These are phyloP conservation scores for Drosophila neocordata DNA, from an alignment of 1,140 invertebrate genomes.

Conservation along the genomic window DNA sequence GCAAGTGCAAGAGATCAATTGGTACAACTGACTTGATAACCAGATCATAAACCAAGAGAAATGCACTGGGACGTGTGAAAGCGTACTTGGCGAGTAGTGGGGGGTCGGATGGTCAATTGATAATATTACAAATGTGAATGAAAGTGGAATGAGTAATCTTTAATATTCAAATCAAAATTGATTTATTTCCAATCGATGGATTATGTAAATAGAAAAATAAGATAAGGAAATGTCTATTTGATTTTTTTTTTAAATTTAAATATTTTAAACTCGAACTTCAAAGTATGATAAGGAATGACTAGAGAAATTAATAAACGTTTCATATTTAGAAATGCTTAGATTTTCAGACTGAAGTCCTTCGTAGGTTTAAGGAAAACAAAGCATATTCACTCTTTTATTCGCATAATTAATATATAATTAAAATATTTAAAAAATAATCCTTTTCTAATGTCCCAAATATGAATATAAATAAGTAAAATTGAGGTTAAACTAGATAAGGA, in stretches of 20 bases:
- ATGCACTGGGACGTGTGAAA: slow-evolving; percentile 34
- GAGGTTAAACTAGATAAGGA: too few relatives aligned
- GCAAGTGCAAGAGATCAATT: slow-evolving; percentile 66
- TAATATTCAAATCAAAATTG: slow-evolving; percentile 19
- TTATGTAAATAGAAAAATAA: slow-evolving; percentile 9
- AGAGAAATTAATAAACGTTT: too few relatives aligned
- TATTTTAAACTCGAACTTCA: background rate
- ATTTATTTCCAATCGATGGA: slow-evolving; percentile 20
- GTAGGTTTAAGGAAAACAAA: too few relatives aligned
- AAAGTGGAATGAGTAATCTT: slow-evolving; percentile 21
- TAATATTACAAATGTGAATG: slow-evolving; percentile 11
- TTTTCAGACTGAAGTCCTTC: too few relatives aligned
- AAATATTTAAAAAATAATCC: too few relatives aligned
- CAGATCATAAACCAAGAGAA: slow-evolving; percentile 42
- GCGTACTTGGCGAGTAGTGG: background rate
- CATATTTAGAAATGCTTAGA: too few relatives aligned
- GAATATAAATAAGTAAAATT: too few relatives aligned
- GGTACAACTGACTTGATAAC: slow-evolving; percentile 49
- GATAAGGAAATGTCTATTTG: background rate
- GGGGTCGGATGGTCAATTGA: slow-evolving; percentile 13
- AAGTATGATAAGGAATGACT: too few relatives aligned
- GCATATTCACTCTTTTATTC: too few relatives aligned
- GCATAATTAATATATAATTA: too few relatives aligned
- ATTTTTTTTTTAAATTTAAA: background rate
- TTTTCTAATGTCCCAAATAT: too few relatives aligned